Base-by-base conservation (phyloP, 2,888 invertebrate genomes). In the Eretmocerus hayati region DNA sequence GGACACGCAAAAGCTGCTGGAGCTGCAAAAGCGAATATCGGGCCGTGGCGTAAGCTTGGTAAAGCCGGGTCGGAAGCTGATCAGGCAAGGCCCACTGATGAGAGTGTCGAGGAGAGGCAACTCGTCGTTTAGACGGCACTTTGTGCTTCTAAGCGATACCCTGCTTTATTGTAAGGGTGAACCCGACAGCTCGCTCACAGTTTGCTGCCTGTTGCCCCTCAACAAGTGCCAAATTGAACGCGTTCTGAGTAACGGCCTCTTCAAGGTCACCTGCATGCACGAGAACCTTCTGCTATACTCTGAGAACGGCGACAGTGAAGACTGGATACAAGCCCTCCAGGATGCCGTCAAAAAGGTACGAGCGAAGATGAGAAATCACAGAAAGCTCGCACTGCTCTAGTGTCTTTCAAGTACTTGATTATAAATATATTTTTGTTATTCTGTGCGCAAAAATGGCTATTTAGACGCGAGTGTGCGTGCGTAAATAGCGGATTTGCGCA, bases 121-220 rank as follows among this genome's bases (percentile, higher is more conserved):
- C 48, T 67, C 66, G 22, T 62, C 62, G 18, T 63, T 63, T 39
- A 45, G 66, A 67, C 63, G 84, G 6, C 83, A 84, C 63, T 81
- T 85, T 53, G 77, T 86, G 55, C 74, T 87, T 15, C 79, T 85
- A 71, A 84, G 79, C 15, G 88, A 88, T 62, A 81, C 84, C 58
- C 73, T 88, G 37, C 74, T 88, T 66, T 85, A 85, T 62, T 85
- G 84, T 61, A 87, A 85, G 72, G 74, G 79, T 1, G 72, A 76
- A 3, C 76, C 77, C 23, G 75, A 79, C 11, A 79, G 79, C 59
- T 79, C 81, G 0, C 62, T 85, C 5, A 78, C 78, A 58, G 82
- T 84, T 56, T 78, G 79, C 52, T 81, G 81, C 62, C 79, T 85
- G 36, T 75, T 85, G 47, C 86, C 87, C 0, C 68, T 87, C 6